These are phyloP conservation scores for Agrochola lychnidis DNA, from an alignment of 2,888 invertebrate genomes.

Conservation along the genomic window DNA sequence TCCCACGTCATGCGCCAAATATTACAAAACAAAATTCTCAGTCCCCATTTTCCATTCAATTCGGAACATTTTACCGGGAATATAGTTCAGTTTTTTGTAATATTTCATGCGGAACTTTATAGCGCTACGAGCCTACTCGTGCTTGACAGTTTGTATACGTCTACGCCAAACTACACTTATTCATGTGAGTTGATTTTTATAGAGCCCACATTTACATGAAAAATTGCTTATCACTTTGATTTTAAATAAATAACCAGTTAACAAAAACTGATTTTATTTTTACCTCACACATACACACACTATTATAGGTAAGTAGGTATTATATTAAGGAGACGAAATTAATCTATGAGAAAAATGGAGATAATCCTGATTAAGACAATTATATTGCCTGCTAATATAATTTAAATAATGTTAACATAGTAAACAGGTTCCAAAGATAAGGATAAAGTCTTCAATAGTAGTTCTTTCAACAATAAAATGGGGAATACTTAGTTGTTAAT, in stretches of 20 bases:
- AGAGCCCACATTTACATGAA: slow-evolving; percentile 57
- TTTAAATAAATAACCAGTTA: slow-evolving; percentile 62
- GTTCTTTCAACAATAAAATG: slow-evolving; percentile 2
- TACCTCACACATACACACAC: slow-evolving; percentile 13
- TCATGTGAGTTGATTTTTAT: slow-evolving; percentile 54
- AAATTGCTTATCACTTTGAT: slow-evolving; percentile 45
- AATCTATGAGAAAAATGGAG: slow-evolving; percentile 15
- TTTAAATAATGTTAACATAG: slow-evolving; percentile 18
- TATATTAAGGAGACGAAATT: slow-evolving; percentile 27
- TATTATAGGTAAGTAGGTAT: slow-evolving; percentile 25
- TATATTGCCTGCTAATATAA: slow-evolving; percentile 14
- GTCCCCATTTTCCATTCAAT: not conserved
- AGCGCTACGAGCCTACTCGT: not conserved
- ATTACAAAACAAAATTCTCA: not conserved
- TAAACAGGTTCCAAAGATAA: slow-evolving; percentile 23
- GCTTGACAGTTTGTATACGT: slow-evolving; percentile 13
- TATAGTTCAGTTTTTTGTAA: not conserved
- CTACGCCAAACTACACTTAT: slow-evolving; percentile 19
- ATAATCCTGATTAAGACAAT: slow-evolving; percentile 13
- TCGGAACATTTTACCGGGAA: not conserved
- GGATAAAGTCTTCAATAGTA: slow-evolving; percentile 12
- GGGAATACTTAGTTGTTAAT: slow-evolving; percentile 29
- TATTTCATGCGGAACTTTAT: slow-evolving; percentile 7
- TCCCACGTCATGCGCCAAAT: not conserved
- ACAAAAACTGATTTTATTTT: slow-evolving; percentile 47